Evolutionary conservation across 2,888 invertebrate genomes (phyloP).

Genomic region (Eurois occulta): DNA sequence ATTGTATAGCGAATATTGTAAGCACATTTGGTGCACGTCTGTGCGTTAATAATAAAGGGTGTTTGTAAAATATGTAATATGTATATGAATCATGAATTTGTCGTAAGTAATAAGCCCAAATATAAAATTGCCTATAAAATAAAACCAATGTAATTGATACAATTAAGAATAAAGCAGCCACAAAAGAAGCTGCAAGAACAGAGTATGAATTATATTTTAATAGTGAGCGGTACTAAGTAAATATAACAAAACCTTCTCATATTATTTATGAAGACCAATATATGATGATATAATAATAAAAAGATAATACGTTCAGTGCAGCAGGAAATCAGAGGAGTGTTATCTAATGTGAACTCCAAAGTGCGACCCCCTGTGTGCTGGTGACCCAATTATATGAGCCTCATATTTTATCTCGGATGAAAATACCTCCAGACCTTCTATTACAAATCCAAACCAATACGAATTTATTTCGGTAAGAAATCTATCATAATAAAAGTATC

Average conservation of each 20-base stretch:
- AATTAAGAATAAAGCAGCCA: not conserved
- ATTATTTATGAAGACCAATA: conserved; percentile 30
- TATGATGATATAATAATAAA: conserved; percentile 32
- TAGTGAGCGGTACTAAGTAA: not conserved
- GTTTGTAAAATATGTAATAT: conserved; percentile 18
- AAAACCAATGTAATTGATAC: not conserved
- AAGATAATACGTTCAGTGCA: conserved; percentile 54
- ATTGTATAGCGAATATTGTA: conserved; percentile 58
- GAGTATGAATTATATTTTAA: conserved; percentile 3
- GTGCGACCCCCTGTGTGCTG: conserved; percentile 70
- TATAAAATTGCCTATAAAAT: not conserved
- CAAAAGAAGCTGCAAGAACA: not conserved
- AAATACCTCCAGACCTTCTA: conserved; percentile 69
- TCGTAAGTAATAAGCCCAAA: not conserved
- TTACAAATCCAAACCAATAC: conserved; percentile 31
- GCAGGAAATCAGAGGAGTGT: conserved; percentile 72
- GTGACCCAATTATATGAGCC: conserved; percentile 82
- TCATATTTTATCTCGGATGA: conserved; percentile 69
- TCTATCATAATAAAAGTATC: conserved; percentile 31
- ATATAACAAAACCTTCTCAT: conserved; percentile 9
- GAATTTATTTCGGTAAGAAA: conserved; percentile 16
- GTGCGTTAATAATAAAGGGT: conserved; percentile 35
- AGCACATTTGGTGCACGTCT: conserved; percentile 41
- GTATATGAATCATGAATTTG: not conserved
- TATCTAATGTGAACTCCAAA: conserved; percentile 67